phyloP scores from a whole-genome alignment of 2,888 invertebrate species.

The Agonopterix heracliana region DNA sequence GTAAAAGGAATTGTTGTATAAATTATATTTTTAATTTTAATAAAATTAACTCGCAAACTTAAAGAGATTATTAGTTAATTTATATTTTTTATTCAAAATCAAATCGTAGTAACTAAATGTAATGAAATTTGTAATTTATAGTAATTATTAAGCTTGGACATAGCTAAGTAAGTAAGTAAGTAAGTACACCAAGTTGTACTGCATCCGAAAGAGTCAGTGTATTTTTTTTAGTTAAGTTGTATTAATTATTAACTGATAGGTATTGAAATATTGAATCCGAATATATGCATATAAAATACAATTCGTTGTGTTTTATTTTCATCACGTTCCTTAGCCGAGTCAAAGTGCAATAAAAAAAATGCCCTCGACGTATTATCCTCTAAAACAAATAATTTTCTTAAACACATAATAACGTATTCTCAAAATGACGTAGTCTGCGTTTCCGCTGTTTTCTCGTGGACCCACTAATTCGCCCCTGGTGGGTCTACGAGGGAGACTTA shows the following conservation, averaged over 20 bases:
- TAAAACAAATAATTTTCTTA: too few species aligned
- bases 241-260: constrained; percentile 69
- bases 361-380: too few species aligned
- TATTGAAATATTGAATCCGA: constrained; percentile 74
- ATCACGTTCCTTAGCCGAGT: too few species aligned
- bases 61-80: constrained; percentile 58
- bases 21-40: constrained; percentile 7
- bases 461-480: too few species aligned
- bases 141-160: constrained; percentile 65
- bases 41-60: constrained; percentile 16
- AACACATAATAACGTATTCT: too few species aligned
- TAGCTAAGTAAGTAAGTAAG: constrained; percentile 62
- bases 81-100: constrained; percentile 35
- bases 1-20: constrained; percentile 1
- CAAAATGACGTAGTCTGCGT: too few species aligned
- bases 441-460: too few species aligned
- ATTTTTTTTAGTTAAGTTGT: constrained; percentile 71
- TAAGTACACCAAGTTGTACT: constrained; percentile 35
- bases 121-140: constrained; percentile 71
- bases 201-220: constrained; percentile 62
- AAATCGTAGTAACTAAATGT: constrained; percentile 47
- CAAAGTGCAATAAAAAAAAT: too few species aligned
- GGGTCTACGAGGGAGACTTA: too few species aligned
- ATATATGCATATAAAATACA: constrained; percentile 74
- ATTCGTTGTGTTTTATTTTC: constrained; percentile 38